phyloP scores from a whole-genome alignment of 2,888 invertebrate genomes.

The Pteria penguin region DNA sequence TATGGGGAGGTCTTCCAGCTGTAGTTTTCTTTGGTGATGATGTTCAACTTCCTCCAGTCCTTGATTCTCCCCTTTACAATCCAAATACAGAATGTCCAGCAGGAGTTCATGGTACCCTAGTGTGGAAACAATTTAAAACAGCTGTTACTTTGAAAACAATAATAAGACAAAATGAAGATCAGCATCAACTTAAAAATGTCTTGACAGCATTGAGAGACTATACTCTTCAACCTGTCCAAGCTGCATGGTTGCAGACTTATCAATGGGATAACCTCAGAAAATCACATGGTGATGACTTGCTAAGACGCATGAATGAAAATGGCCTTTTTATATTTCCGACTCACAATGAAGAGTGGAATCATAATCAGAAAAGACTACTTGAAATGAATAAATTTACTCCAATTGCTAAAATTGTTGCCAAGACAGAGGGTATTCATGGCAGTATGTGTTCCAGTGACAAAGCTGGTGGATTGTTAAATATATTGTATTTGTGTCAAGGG shows the following conservation, averaged over 20 bases:
- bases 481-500: constrained; percentile 34
- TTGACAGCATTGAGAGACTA: constrained; percentile 21
- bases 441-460: constrained; percentile 16
- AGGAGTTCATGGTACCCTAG: constrained; percentile 41
- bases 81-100: constrained; percentile 21
- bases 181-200: constrained; percentile 27
- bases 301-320: constrained; percentile 26
- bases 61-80: constrained; percentile 49
- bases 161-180: constrained; percentile 33
- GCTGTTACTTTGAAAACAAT: constrained; percentile 30
- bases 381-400: constrained; percentile 35
- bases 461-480: constrained; percentile 20
- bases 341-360: constrained; percentile 40
- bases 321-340: constrained; percentile 47
- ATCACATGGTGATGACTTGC: constrained; percentile 26
- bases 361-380: constrained; percentile 41
- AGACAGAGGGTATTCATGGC: constrained; percentile 27
- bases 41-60: constrained; percentile 53
- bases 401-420: constrained; percentile 30
- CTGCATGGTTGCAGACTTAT: constrained; percentile 42
- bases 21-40: constrained; percentile 57
- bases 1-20: constrained; percentile 55
- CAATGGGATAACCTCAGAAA: constrained; percentile 35
- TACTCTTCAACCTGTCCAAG: constrained; percentile 17
- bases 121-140: constrained; percentile 40